Evolutionary conservation across 37 sponge, comb jelly and placozoan species (phyloP), one percentile per base, ranked within the genome.

Genomic region (Diacarnus erythraeanus): DNA sequence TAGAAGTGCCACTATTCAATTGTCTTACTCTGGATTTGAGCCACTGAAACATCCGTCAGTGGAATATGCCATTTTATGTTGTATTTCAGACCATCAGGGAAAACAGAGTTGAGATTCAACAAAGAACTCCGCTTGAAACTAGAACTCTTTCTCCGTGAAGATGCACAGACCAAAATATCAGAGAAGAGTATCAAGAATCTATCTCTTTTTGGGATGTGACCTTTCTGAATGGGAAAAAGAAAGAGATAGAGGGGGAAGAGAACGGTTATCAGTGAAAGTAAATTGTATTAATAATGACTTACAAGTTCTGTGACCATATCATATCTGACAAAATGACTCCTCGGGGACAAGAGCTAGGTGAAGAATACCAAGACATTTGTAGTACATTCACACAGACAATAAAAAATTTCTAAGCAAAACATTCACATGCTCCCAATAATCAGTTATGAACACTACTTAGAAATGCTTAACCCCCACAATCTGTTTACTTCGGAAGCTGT

Each of bases 251-350:
- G 30, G 29, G 30, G 25, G 30, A 27, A 21, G 30, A n/a, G 29
- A 21, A 23, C 67, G 10, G 17, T 12, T n/a, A n/a, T n/a, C n/a
- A n/a, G n/a, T n/a, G n/a, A n/a, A n/a, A n/a, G n/a, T n/a, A n/a
- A n/a, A n/a, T n/a, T n/a, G n/a, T n/a, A n/a, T n/a, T n/a, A n/a
- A n/a, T n/a, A n/a, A n/a, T n/a, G n/a, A 82, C 87, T 83, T 67
- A 91, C 92, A 63, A 88, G 42, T 69, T 93, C 93, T 3, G 88
- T 88, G 42, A 88, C 64, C 59, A 71, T 59, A 54, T 93, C 93
- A 68, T 81, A 84, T 71, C 89, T 54, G 3, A 93, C 31, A 17
- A 93, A 54, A 37, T 30, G 33, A 23, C 89, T 75, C 34, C 73
- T 25, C 12, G 89, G 63, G 10, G 74, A 71, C 17, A 88, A 42